Evolutionary conservation across 1,140 invertebrate species (phyloP), one percentile per base, ranked within the genome.

Genomic region (Pseudomyrmex flavicornis): DNA sequence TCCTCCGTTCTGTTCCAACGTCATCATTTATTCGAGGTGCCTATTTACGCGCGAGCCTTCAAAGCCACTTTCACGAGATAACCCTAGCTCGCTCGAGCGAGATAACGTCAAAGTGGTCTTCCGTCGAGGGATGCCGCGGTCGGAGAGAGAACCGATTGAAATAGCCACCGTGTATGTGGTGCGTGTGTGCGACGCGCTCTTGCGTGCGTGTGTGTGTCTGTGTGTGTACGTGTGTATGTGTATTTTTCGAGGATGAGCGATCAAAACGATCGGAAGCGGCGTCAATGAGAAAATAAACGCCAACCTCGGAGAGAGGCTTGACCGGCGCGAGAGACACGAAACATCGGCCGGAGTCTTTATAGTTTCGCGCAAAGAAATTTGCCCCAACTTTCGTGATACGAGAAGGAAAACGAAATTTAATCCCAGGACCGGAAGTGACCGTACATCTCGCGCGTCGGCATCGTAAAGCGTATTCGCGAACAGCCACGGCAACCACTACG

Each of bases 51-150:
- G 85, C 83, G 79, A 89, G 84, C 75, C 88, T 92, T 93, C 91
- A 92, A 92, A 92, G 91, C 88, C 83, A 83, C 87, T 88, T 91
- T 85, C 88, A 90, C 87, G 84, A 93, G 90, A 92, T 92, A 92
- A 92, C 90, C 88, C 82, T 79, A 80, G 88, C 85, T 84, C 85
- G 80, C 46, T 85, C 75, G 83, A 86, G 66, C 85, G 85, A 87
- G 91, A 92, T 93, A 93, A 92, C 91, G 91, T 91, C 89, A 91
- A 92, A 91, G 89, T 88, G 87, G 88, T 87, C 88, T 88, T 83
- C 56, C 77, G 75, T 65, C 65, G 50, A 68, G 63, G 80, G 85
- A 87, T 61, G 69, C 61, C 66, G 74, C 66, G 72, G 69, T 26
- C 79, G 56, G 85, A 83, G 52, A 63, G 66, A 52, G 44, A 80